A percentile compares a stretch with the other conserved stretches of the same genome.
phyloP scores from a whole-genome alignment of 2,888 invertebrate species.

The Erebia palarica region DNA sequence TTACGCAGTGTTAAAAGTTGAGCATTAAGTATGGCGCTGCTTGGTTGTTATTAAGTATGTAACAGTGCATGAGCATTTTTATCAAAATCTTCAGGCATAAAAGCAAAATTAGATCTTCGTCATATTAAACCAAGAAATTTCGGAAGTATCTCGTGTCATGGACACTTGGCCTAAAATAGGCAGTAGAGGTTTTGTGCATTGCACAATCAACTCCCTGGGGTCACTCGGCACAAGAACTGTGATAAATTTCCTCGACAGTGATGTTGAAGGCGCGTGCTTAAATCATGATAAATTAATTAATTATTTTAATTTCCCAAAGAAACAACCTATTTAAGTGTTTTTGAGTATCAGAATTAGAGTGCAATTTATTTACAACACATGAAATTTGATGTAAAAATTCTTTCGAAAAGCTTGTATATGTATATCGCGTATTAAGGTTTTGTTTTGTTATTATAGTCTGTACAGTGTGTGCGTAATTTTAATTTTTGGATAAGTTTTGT shows the following conservation, averaged over 20 bases:
- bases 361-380: slow-evolving; percentile 61
- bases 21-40: no score
- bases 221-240: slow-evolving; percentile 53
- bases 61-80: no score
- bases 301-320: slow-evolving; percentile 71
- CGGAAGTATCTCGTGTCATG: no score
- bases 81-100: no score
- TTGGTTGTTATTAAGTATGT: no score
- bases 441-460: slow-evolving; percentile 52
- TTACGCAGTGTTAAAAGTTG: no score
- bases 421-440: slow-evolving; percentile 67
- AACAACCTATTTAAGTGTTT: slow-evolving; percentile 66
- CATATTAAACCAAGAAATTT: no score
- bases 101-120: no score
- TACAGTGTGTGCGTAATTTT: slow-evolving; percentile 61
- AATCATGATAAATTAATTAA: slow-evolving; percentile 58
- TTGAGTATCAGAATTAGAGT: slow-evolving; percentile 58
- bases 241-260: slow-evolving; percentile 53
- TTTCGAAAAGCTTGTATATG: slow-evolving; percentile 58
- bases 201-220: slow-evolving; percentile 31
- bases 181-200: background rate
- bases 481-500: slow-evolving; percentile 54
- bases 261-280: slow-evolving; percentile 53
- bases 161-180: no score
- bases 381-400: slow-evolving; percentile 54